Percentiles rank a stretch among this genome's conserved stretches.
Conservation (phyloP, 2,888 invertebrate species). For the Caenorhabditis becei region DNA sequence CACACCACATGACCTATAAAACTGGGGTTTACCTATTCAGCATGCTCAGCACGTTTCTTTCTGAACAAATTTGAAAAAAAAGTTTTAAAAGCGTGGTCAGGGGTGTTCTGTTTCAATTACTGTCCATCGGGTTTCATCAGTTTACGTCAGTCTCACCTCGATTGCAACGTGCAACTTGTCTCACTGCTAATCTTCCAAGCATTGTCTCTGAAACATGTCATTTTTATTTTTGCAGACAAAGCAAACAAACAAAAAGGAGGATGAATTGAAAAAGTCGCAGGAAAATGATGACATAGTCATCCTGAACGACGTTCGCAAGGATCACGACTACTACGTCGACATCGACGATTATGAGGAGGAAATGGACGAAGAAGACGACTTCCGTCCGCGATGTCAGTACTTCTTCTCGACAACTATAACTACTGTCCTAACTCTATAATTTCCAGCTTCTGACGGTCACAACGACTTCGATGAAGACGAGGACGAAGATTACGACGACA, state of each 20-base stretch:
- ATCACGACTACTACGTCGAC: not conserved
- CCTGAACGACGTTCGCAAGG: not conserved
- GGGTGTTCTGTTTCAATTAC: not conserved
- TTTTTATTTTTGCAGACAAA: not conserved
- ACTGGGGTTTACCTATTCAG: not conserved
- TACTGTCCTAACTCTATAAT: not conserved
- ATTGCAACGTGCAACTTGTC: conserved; percentile 16
- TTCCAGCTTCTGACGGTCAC: not conserved
- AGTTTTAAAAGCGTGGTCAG: not conserved
- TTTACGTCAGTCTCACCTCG: conserved; percentile 18
- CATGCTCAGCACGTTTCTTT: not conserved
- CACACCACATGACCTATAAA: conserved; percentile 11
- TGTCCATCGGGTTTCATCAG: not conserved
- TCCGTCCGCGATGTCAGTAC: not conserved
- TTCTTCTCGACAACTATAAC: no score
- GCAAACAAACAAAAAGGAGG: not conserved
- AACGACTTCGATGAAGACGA: not conserved
- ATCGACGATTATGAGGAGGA: not conserved
- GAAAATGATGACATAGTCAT: not conserved
- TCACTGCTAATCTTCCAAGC: conserved; percentile 41
- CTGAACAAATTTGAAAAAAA: not conserved
- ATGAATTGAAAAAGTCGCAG: not conserved
- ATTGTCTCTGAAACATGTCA: conserved; percentile 30
- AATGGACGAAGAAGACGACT: no score
- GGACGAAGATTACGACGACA: no score